Base-by-base conservation (phyloP, 2,888 invertebrate species). In the Mongoloraphidia duomilia region DNA sequence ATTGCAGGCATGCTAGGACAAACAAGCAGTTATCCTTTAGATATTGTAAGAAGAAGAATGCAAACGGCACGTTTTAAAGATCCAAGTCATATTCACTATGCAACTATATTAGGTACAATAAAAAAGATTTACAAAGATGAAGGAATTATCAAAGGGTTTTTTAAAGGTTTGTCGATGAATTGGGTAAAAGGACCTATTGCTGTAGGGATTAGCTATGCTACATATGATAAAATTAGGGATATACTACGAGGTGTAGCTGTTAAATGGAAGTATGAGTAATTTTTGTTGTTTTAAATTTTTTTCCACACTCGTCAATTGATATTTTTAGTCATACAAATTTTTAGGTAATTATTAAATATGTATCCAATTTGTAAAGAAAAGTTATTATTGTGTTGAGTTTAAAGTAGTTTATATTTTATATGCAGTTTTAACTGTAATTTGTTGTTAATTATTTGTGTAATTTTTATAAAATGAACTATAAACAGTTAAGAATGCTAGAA, bases 141-240 rank as follows among this genome's bases (percentile, higher is more conserved):
- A 67, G 97, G 98, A 34, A 64, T 90, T 33, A 78, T 79, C 64
- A 76, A 80, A 46, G 97, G 97, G 0, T 85, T 96, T 65, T 98
- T 90, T 75, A 98, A 98, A 69, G 98, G 98, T 0, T 77, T 98
- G n/a, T 92, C 91, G 59, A 93, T 99, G 93, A 99, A 98, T 70
- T 98, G 96, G 95, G 84, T 98, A 47, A 90, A 90, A 65, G 90
- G 90, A 0, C 90, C 90, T 8, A 82, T 89, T 46, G 86, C 89
- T 0, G 89, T 88, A 9, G 97, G 97, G 50, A 92, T 97, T 60
- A 95, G 95, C 60, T 98, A 96, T 71, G 88, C 93, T 4, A 89
- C 91, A 0, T 95, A 95, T 68, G 96, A 98, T 67, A 72, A 76
- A 41, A 79, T 85, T 51, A 81, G 80, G 56, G 74, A 77, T 49